Base-by-base conservation (phyloP, 2,888 invertebrate species). In the Druceiella hillmani region DNA sequence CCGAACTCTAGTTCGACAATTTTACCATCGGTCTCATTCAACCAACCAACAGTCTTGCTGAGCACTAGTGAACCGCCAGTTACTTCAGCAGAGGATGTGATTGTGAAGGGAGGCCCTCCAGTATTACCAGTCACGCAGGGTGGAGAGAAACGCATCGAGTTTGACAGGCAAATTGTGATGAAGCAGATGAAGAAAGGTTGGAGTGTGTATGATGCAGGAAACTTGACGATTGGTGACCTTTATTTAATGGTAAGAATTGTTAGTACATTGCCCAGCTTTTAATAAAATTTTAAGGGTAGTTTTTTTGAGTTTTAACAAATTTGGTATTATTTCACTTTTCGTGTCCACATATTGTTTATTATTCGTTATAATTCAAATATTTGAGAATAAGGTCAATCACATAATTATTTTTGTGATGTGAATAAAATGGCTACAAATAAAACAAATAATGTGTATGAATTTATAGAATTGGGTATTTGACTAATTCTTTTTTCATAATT, bases 141-240 rank as follows among this genome's bases (percentile, higher is more conserved):
- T 57, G 52, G 55, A 54, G 22, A 51, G 51, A 10, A 56, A 56
- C 35, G 54, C 58, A 0, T 60, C 16, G 33, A 64, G 5, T 49
- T 66, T 1, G 68, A 71, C 36, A 56, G 65, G 35, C 67, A 68
- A 0, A 36, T 59, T 14, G 64, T 68, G 0, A 44, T 62, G 12
- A 53, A 55, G 20, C 74, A 74, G 55, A 69, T 81, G 10, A 59
- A 66, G 43, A 64, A 67, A 41, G 93, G 93, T 0, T 94, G 93
- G 92, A 90, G 86, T 35, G 57, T 76, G 5, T 66, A 76, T 10
- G 84, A 83, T 55, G 81, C 84, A 1, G 85, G 84, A 4, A 82
- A 85, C 17, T 75, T 93, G 26, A 89, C 90, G 3, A 75, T 95
- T 17, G 93, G 93, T 0, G 93, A 95, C 64, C 64, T 94, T 38